A percentile compares a stretch with the other conserved stretches of the same genome.
Conservation (phyloP, 2,888 invertebrate species). For the Metalampra italica region DNA sequence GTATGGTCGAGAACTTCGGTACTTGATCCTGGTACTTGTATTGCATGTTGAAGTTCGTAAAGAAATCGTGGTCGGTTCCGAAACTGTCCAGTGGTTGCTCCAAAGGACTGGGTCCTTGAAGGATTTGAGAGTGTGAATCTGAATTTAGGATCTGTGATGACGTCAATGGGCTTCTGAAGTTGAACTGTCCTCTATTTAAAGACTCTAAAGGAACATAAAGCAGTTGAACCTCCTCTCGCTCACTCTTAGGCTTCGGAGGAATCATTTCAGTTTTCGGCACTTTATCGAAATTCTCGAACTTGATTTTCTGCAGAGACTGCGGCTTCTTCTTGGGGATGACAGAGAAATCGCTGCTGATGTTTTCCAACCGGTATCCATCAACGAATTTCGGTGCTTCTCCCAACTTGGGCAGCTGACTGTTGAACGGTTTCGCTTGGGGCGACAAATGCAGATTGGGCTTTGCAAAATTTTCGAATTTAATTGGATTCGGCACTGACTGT, state of each 20-base stretch:
- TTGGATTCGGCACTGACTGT: conserved; percentile 26
- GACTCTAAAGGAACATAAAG: conserved; percentile 90
- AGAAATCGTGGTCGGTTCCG: conserved; percentile 23
- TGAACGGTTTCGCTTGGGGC: conserved; percentile 47
- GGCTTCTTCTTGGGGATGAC: conserved; percentile 43
- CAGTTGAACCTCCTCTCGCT: conserved; percentile 85
- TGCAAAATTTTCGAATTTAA: conserved; percentile 48
- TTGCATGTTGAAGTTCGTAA: conserved; percentile 53
- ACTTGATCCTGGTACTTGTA: conserved; percentile 45
- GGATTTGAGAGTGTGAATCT: conserved; percentile 47
- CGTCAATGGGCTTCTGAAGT: conserved; percentile 51
- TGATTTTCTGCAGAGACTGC: conserved; percentile 60
- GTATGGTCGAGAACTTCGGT: conserved; percentile 56
- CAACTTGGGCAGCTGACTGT: conserved; percentile 38
- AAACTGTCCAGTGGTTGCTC: conserved; percentile 41
- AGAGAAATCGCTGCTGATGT: conserved; percentile 36
- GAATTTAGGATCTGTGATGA: conserved; percentile 44
- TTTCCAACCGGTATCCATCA: conserved; percentile 65
- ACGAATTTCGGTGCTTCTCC: conserved; percentile 55
- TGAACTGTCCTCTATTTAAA: conserved; percentile 73
- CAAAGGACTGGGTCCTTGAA: conserved; percentile 37
- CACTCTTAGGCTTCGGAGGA: conserved; percentile 45
- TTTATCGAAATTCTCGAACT: conserved; percentile 53
- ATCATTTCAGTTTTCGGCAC: conserved; percentile 36
- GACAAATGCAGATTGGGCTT: conserved; percentile 30